phyloP scores from a whole-genome alignment of 2,113 vertebrate genomes.

The Melanerpes aurifrons region DNA sequence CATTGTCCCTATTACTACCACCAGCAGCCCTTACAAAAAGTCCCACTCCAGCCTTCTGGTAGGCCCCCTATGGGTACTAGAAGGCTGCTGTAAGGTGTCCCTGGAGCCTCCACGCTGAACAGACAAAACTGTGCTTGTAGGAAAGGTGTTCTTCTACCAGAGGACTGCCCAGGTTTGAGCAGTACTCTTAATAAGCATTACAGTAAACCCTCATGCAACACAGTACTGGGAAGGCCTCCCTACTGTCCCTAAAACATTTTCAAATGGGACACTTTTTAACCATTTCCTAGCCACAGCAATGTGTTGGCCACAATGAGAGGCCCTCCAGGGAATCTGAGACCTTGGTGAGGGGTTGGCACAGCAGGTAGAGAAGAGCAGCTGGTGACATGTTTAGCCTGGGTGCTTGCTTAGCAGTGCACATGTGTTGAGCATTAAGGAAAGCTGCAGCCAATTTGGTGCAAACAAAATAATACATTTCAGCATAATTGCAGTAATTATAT shows the following conservation, averaged over 20 bases:
- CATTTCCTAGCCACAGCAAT: neutral
- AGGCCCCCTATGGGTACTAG: no score
- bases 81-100: no score
- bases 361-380: neutral
- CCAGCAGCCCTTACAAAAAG: no score
- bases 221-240: neutral
- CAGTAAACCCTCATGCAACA: neutral
- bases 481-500: neutral
- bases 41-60: no score
- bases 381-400: accelerated
- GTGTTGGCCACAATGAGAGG: neutral
- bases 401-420: neutral
- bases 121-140: no score
- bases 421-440: neutral
- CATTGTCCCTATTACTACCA: no score
- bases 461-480: constrained; percentile 3
- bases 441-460: neutral
- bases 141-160: no score
- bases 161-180: neutral
- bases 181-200: neutral
- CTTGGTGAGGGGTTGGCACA: neutral
- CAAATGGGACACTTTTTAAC: neutral
- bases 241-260: neutral
- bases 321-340: neutral
- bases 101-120: no score